These are phyloP conservation scores for Mormyrus lacerda DNA, from an alignment of 2,113 vertebrate genomes.

Conservation along the genomic window DNA sequence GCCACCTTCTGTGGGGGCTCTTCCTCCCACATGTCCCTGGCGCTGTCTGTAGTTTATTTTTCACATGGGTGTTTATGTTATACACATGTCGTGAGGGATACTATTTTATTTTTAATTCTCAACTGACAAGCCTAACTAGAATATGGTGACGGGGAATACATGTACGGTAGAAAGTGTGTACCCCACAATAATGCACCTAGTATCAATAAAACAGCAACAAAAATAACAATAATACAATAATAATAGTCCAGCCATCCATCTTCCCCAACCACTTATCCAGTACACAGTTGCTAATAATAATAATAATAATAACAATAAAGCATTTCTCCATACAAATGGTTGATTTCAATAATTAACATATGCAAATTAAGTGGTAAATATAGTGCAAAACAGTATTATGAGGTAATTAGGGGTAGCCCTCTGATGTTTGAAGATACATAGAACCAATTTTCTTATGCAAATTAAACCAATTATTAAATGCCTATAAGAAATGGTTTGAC, in stretches of 20 bases:
- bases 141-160: neutral
- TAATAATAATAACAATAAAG: neutral
- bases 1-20: neutral
- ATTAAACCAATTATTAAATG: constrained; percentile 41
- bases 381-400: constrained; percentile 23
- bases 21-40: neutral
- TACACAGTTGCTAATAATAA: neutral
- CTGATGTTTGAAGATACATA: constrained; percentile 44
- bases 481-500: constrained; percentile 33
- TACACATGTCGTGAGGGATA: neutral
- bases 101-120: neutral
- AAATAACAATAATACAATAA: neutral
- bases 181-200: neutral
- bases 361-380: constrained; percentile 33
- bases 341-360: constrained; percentile 36
- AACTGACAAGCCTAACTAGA: neutral
- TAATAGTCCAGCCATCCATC: neutral
- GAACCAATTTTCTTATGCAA: constrained; percentile 45
- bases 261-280: neutral
- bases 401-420: constrained; percentile 35
- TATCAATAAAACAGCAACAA: neutral
- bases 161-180: neutral
- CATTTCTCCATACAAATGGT: constrained; percentile 25
- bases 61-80: neutral
- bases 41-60: neutral